Percentiles rank a stretch among this genome's conserved stretches.
Evolutionary conservation across 2,888 invertebrate species (phyloP).

Genomic region (Acleris literana): DNA sequence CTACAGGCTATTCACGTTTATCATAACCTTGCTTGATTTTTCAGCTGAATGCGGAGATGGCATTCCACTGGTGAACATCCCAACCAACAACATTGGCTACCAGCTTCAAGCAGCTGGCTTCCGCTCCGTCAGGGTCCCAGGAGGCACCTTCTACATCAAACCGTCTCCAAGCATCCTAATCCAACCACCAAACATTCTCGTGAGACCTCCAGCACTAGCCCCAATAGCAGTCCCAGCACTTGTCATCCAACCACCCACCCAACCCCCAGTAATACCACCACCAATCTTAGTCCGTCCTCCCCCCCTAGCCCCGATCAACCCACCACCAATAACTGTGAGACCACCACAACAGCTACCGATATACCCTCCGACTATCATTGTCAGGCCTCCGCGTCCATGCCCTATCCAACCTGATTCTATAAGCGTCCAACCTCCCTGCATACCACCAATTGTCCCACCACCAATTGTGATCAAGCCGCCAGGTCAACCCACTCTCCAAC

Average conservation of each 20-base stretch:
- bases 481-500: slow-evolving; percentile 8
- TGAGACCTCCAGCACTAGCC: slow-evolving; percentile 53
- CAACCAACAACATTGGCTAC: slow-evolving; percentile 46
- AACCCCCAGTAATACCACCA: slow-evolving; percentile 47
- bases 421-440: neutral
- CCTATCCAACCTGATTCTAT: neutral
- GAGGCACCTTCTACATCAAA: slow-evolving; percentile 62
- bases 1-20: no score
- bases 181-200: slow-evolving; percentile 66
- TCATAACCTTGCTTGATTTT: slow-evolving; percentile 31
- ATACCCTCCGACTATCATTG: slow-evolving; percentile 54
- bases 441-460: slow-evolving; percentile 8
- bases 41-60: slow-evolving; percentile 63
- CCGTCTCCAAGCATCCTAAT: slow-evolving; percentile 62
- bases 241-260: slow-evolving; percentile 54
- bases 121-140: slow-evolving; percentile 58
- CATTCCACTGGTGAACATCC: slow-evolving; percentile 49
- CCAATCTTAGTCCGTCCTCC: slow-evolving; percentile 51
- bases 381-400: slow-evolving; percentile 40
- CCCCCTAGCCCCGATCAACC: slow-evolving; percentile 40
- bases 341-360: slow-evolving; percentile 51
- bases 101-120: slow-evolving; percentile 56
- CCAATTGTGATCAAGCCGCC: slow-evolving; percentile 23
- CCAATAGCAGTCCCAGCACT: slow-evolving; percentile 57
- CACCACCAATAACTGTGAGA: slow-evolving; percentile 54